These are phyloP conservation scores for Amphibalanus amphitrite DNA, from an alignment of 1,140 invertebrate genomes.

Conservation along the genomic window DNA sequence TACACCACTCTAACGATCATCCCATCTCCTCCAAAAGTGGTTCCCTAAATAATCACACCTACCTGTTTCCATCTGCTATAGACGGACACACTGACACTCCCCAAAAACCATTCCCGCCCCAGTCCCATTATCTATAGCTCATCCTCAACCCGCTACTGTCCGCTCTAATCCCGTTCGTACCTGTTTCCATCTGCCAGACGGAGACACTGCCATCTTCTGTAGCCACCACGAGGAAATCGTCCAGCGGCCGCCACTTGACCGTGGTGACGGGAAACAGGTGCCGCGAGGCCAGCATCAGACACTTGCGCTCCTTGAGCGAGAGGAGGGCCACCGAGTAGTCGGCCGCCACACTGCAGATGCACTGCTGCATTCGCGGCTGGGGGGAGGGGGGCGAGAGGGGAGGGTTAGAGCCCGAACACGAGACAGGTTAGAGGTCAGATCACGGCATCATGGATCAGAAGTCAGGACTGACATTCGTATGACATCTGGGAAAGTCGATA, in stretches of 20 bases:
- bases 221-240: slow-evolving; percentile 97
- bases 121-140: too few relatives aligned
- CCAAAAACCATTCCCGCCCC: slow-evolving; percentile 5
- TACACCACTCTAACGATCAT: too few relatives aligned
- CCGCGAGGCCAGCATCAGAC: slow-evolving; percentile 82
- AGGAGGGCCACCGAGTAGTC: slow-evolving; percentile 93
- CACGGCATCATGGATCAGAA: too few relatives aligned
- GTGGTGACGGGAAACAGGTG: slow-evolving; percentile 90
- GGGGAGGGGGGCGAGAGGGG: slow-evolving; percentile 16
- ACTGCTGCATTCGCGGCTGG: slow-evolving; percentile 78
- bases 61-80: background rate
- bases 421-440: too few relatives aligned
- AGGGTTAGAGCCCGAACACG: too few relatives aligned
- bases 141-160: too few relatives aligned
- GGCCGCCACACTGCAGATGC: slow-evolving; percentile 88
- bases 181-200: slow-evolving; percentile 99
- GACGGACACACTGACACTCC: background rate
- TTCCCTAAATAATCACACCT: background rate
- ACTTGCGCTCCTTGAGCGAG: slow-evolving; percentile 83
- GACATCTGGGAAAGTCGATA: too few relatives aligned
- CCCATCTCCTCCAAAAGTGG: too few relatives aligned
- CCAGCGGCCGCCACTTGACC: slow-evolving; percentile 92
- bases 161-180: too few relatives aligned
- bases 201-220: slow-evolving; percentile 95
- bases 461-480: too few relatives aligned